These are phyloP conservation scores for Spermophilus dauricus DNA, from an alignment of 2,113 vertebrate genomes.

Conservation along the genomic window DNA sequence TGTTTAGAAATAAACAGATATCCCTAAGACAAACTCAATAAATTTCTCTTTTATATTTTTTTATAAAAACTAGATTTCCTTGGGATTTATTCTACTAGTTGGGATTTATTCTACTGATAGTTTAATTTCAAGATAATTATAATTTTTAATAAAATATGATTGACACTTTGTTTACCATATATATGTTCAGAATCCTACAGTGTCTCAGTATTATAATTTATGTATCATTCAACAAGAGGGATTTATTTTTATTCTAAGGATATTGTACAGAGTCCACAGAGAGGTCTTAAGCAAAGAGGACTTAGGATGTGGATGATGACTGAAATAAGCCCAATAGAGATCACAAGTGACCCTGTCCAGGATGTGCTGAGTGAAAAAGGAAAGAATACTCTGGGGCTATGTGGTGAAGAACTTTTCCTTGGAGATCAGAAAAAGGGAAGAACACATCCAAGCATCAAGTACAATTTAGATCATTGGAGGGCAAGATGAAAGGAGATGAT, in stretches of 20 bases:
- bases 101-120: neutral
- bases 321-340: neutral
- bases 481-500: neutral
- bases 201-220: neutral
- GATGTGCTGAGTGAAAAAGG: neutral
- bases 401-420: neutral
- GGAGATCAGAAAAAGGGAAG: neutral
- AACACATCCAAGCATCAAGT: neutral
- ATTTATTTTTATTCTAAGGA: neutral
- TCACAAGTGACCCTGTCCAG: neutral
- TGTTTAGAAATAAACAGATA: slow-evolving; percentile 20
- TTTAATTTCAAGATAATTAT: neutral
- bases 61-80: neutral
- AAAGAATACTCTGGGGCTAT: no score
- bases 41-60: slow-evolving; percentile 54
- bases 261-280: neutral
- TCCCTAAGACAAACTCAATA: neutral
- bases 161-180: neutral
- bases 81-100: slow-evolving; percentile 13
- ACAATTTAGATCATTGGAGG: neutral
- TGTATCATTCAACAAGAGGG: neutral
- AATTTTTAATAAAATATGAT: neutral
- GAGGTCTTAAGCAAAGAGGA: neutral
- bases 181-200: neutral
- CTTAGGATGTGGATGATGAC: neutral